These are phyloP conservation scores for Protosalanx chinensis DNA, from an alignment of 2,797 vertebrate genomes.

Conservation along the genomic window DNA sequence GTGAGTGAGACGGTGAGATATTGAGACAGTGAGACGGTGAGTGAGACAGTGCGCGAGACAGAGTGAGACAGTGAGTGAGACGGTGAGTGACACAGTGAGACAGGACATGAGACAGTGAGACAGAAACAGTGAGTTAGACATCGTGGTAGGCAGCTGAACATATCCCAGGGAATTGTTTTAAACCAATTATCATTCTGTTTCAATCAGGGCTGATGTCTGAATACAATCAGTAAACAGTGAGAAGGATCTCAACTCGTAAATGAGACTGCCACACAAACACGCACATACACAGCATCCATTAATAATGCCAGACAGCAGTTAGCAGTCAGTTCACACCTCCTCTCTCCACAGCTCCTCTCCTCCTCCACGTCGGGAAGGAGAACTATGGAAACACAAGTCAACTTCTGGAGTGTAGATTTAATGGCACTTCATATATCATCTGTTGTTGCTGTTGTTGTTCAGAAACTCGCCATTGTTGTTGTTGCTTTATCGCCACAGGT, in stretches of 20 bases:
- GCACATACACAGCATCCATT: conserved; percentile 23
- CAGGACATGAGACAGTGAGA: no score
- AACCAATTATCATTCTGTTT: conserved; percentile 57
- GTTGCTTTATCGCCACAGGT: no score
- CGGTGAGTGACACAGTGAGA: background rate
- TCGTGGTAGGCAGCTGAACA: background rate
- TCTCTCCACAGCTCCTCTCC: conserved; percentile 9
- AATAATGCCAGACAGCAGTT: conserved; percentile 42
- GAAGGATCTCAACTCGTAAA: conserved; percentile 46
- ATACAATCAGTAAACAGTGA: conserved; percentile 58
- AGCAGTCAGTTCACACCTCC: conserved; percentile 19
- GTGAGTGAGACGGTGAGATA: background rate
- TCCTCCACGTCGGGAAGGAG: no score
- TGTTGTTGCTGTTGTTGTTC: no score
- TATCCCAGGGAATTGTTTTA: background rate
- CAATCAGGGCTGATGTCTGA: conserved; percentile 58
- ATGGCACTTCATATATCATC: no score
- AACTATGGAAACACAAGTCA: no score
- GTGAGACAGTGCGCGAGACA: background rate
- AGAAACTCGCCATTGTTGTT: no score
- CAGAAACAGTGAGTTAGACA: background rate
- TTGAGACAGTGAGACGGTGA: background rate
- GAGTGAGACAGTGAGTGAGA: conserved; percentile 2
- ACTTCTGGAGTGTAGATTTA: no score
- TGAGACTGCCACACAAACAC: conserved; percentile 41